phyloP scores from a whole-genome alignment of 2,888 invertebrate genomes.

The Leptopilina drosophilae region DNA sequence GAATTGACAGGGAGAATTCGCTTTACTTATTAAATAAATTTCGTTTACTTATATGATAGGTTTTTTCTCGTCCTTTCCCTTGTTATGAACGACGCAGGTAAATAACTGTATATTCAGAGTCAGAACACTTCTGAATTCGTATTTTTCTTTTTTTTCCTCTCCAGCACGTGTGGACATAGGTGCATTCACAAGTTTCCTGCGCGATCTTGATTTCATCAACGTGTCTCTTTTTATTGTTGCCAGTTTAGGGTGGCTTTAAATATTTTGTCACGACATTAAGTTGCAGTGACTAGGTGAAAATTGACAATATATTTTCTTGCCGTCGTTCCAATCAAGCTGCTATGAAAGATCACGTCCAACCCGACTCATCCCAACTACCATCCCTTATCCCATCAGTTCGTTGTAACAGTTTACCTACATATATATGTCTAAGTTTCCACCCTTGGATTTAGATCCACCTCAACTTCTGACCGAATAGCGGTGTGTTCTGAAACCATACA shows the following conservation, averaged over 20 bases:
- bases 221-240: slow-evolving; percentile 75
- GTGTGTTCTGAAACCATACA: background rate
- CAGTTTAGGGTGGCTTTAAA: slow-evolving; percentile 71
- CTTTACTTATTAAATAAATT: no score
- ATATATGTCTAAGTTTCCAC: background rate
- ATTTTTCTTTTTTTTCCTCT: slow-evolving; percentile 44
- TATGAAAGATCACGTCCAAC: slow-evolving; percentile 76
- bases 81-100: background rate
- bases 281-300: background rate
- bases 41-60: no score
- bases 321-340: slow-evolving; percentile 73
- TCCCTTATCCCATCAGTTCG: slow-evolving; percentile 44
- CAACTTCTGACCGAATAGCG: background rate
- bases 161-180: slow-evolving; percentile 58
- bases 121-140: slow-evolving; percentile 10
- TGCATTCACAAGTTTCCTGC: slow-evolving; percentile 67
- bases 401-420: slow-evolving; percentile 45
- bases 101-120: background rate
- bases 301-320: slow-evolving; percentile 70
- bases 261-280: slow-evolving; percentile 67
- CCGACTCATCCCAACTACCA: slow-evolving; percentile 56
- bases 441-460: background rate
- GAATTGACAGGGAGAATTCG: no score
- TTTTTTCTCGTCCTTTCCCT: background rate
- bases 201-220: slow-evolving; percentile 76